Base-by-base conservation (phyloP, 1,140 invertebrate species). In the Drusus annulatus region DNA sequence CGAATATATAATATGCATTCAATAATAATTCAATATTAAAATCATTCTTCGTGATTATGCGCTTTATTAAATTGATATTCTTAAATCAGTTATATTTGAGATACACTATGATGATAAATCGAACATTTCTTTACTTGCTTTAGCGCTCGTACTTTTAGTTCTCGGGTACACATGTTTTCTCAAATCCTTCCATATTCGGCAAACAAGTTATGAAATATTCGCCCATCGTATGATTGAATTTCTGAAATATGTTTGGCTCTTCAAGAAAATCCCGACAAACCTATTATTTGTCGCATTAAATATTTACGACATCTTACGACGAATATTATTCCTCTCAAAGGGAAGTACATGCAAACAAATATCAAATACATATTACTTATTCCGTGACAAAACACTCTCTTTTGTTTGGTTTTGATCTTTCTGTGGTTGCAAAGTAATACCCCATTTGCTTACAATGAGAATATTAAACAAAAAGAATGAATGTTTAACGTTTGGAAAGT, bases 291-390 rank as follows among this genome's bases (percentile, higher is more conserved):
- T 51, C 68, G 68, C 36, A 36, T 71, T 71, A 71, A 71, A 71
- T 71, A 71, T 71, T 71, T 36, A 71, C 23, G 17, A 71, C 17
- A 45, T 51, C 23, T 19, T 50, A 50, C 28, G 36, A 51, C 68
- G 23, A 71, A 71, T 65, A 71, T 17, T n/a, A 19, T 51, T 19
- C 68, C 45, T 50, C 68, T 23, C 68, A 71, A 71, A 50, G 36
- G 50, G 50, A 50, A 71, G n/a, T 50, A 19, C 50, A 51, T 50
- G 31, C 36, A 71, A 50, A 50, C 68, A 50, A 50, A 71, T 50
- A 71, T 50, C 68, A 50, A 36, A 71, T 71, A 51, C 45, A 50
- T 71, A 51, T 71, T 71, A 71, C 28, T 71, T 71, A 71, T 45
- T 71, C 68, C 7, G 7, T 45, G 36, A 65, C 62, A 65, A 65